Base-by-base conservation (phyloP, 2,113 vertebrate species). In the Xiphophorus couchianus region DNA sequence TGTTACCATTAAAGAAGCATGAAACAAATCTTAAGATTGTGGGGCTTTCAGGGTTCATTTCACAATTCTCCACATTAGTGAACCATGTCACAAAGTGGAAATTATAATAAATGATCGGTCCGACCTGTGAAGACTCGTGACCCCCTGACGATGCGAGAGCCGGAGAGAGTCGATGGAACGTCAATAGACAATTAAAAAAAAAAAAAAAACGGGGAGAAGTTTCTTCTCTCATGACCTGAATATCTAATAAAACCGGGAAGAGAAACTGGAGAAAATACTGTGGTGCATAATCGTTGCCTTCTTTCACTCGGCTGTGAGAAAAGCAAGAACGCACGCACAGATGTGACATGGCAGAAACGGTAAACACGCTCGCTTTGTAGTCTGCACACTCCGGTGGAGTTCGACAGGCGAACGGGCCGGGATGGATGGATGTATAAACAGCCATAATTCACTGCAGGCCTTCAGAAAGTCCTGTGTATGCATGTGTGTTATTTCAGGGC, bases 401-500 rank as follows among this genome's bases (percentile, higher is more conserved):
- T 84, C 82, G 90, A 89, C 88, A 80, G 85, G 62, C 39, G 67
- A 88, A 88, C 71, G 79, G 76, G 85, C 73, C 22, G 5, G 69
- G 73, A 86, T 83, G 85, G 86, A 90, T 82, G 85, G 85, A 88
- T 80, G 69, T 87, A 88, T 87, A 88, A 89, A 91, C 85, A 89
- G 63, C 63, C 80, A 27, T 88, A 88, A 89, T 88, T 90, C 86
- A 88, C 63, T 82, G 69, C 86, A 89, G 89, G 74, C 88, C 70
- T 84, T 65, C 80, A 70, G 39, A 84, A 42, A 83, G 73, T 63
- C 70, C 8, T 44, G 60, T 65, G 68, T 37, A 22, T 73, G 74
- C 13, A 54, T 72, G 60, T 51, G 82, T 75, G 69, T 81, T 74
- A 66, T 83, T 84, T 74, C 73, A 81, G 37, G 69, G 15, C 31